Conservation (phyloP, 2,797 vertebrate species). For the Sebastes glaucus region DNA sequence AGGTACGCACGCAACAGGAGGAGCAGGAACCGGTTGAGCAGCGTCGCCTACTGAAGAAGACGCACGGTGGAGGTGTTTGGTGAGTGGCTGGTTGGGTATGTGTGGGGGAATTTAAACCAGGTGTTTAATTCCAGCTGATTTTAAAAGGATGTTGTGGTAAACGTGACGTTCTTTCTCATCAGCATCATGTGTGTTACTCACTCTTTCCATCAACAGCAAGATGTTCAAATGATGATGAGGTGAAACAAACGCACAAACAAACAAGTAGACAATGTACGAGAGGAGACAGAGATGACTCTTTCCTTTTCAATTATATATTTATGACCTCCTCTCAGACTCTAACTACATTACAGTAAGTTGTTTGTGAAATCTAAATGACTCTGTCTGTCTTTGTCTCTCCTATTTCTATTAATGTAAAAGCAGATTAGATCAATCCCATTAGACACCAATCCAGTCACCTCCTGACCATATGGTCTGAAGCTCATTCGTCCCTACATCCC, state of each 20-base stretch:
- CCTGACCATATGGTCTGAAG: constrained; percentile 65
- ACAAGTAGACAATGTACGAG: not conserved
- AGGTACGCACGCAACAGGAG: not conserved
- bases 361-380: not conserved
- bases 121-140: constrained; percentile 24
- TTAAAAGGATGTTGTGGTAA: not conserved
- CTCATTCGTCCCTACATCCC: constrained; percentile 16
- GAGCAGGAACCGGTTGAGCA: constrained; percentile 52
- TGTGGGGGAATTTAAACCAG: constrained; percentile 9
- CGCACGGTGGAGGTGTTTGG: not conserved
- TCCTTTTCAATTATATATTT: not conserved
- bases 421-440: constrained; percentile 75
- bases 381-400: not conserved
- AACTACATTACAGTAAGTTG: not conserved
- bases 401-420: constrained; percentile 48
- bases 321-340: not conserved
- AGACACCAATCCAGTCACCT: constrained; percentile 57
- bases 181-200: not conserved
- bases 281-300: not conserved
- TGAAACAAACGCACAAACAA: not conserved
- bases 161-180: not conserved
- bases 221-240: constrained; percentile 2
- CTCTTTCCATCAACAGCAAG: not conserved
- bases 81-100: constrained; percentile 5
- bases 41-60: not conserved